Evolutionary conservation across 2,888 invertebrate species (phyloP).

Genomic region (Myathropa florea): DNA sequence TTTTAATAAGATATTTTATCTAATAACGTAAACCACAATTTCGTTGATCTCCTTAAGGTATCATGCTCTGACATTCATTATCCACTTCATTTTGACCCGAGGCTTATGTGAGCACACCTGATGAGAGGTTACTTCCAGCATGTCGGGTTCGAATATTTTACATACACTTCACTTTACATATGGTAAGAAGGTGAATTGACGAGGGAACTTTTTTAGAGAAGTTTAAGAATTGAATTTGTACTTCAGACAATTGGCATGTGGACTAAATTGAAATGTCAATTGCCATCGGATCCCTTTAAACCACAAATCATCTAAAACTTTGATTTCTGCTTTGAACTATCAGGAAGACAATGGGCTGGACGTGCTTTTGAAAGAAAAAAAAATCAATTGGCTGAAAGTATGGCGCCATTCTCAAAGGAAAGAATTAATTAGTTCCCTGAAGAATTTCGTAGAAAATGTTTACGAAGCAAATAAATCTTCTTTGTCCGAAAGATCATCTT

Average conservation of each 20-base stretch:
- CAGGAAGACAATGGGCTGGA: background rate
- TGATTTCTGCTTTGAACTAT: too few relatives aligned
- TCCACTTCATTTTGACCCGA: background rate
- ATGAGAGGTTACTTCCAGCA: background rate
- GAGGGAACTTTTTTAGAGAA: background rate
- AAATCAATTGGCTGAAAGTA: background rate
- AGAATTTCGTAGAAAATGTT: background rate
- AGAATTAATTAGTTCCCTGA: background rate
- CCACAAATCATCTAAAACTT: too few relatives aligned
- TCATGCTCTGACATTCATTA: background rate
- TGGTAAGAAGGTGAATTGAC: background rate
- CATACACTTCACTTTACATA: background rate
- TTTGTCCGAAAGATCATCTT: background rate
- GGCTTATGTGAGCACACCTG: background rate
- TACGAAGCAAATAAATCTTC: background rate
- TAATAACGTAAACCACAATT: background rate
- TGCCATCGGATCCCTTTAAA: background rate
- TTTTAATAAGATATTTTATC: slow-evolving; percentile 4
- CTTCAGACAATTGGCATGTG: background rate
- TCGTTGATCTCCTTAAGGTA: background rate
- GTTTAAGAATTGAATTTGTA: background rate
- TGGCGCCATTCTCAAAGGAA: background rate
- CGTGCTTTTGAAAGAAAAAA: background rate
- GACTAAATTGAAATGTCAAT: background rate
- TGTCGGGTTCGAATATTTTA: background rate